Percentiles rank a stretch among this genome's conserved stretches.
phyloP scores from a whole-genome alignment of 1,140 invertebrate genomes.

The Hyles vespertilio region DNA sequence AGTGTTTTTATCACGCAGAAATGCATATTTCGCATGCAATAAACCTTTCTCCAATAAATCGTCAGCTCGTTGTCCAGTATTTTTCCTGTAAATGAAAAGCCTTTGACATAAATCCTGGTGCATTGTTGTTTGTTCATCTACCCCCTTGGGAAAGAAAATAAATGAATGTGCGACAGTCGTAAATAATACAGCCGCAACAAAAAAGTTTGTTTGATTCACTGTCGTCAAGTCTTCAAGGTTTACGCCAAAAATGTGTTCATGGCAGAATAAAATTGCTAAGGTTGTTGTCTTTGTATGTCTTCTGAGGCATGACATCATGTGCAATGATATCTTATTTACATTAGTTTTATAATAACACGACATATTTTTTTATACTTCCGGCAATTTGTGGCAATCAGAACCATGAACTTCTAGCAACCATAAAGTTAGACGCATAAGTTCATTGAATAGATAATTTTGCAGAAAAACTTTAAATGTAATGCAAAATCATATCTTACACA shows the following conservation, averaged over 20 bases:
- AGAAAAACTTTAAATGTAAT: not conserved
- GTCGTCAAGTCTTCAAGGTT: slow-evolving; percentile 5
- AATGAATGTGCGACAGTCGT: no score
- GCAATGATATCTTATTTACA: not conserved
- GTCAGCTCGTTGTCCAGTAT: no score
- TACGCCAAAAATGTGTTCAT: slow-evolving; percentile 8
- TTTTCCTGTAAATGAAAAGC: no score
- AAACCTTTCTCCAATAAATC: no score
- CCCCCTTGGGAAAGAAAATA: no score
- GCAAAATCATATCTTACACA: not conserved
- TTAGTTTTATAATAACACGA: not conserved
- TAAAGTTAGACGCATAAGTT: no score
- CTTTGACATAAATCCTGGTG: no score
- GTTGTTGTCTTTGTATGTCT: slow-evolving; percentile 6
- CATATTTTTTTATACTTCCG: slow-evolving; percentile 2
- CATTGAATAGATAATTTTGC: not conserved
- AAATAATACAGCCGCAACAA: not conserved
- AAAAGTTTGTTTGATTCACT: slow-evolving; percentile 7
- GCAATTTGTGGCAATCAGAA: slow-evolving; percentile 1
- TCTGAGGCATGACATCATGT: not conserved
- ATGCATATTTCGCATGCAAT: no score
- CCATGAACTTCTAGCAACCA: not conserved
- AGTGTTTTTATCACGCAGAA: no score
- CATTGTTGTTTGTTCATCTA: no score
- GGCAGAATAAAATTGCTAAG: slow-evolving; percentile 1